These are phyloP conservation scores for Homalodisca vitripennis DNA, from an alignment of 1,140 invertebrate genomes.

Conservation along the genomic window DNA sequence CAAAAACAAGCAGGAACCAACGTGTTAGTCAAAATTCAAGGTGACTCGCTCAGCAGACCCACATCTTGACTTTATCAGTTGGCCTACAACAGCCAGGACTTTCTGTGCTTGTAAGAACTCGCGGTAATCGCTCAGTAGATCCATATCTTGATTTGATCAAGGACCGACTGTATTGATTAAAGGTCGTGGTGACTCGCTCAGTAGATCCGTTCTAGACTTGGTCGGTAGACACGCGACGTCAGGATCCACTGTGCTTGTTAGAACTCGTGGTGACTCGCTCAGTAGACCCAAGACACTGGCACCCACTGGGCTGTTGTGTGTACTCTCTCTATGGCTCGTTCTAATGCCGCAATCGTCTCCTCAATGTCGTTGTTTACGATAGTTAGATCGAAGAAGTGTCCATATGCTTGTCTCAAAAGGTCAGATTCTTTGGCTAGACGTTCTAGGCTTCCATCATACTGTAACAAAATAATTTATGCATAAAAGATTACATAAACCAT, in stretches of 20 bases:
- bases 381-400: slow-evolving; percentile 96
- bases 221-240: background rate
- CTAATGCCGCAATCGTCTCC: slow-evolving; percentile 91
- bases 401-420: slow-evolving; percentile 91
- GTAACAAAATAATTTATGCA: no score
- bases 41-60: no score
- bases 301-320: slow-evolving; percentile 94
- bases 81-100: background rate
- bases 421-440: slow-evolving; percentile 94
- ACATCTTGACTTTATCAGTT: no score
- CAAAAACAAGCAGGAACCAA: no score
- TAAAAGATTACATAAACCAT: no score
- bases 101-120: background rate
- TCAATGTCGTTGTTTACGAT: slow-evolving; percentile 99
- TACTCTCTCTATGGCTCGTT: slow-evolving; percentile 86
- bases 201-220: background rate
- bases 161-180: background rate
- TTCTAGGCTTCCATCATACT: slow-evolving; percentile 97
- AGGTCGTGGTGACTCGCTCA: background rate
- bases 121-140: background rate
- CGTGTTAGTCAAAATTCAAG: no score
- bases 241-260: background rate
- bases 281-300: slow-evolving; percentile 93
- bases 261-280: slow-evolving; percentile 55
- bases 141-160: background rate